Evolutionary conservation across 2,888 invertebrate species (phyloP).

Genomic region (Orchestes rusci): DNA sequence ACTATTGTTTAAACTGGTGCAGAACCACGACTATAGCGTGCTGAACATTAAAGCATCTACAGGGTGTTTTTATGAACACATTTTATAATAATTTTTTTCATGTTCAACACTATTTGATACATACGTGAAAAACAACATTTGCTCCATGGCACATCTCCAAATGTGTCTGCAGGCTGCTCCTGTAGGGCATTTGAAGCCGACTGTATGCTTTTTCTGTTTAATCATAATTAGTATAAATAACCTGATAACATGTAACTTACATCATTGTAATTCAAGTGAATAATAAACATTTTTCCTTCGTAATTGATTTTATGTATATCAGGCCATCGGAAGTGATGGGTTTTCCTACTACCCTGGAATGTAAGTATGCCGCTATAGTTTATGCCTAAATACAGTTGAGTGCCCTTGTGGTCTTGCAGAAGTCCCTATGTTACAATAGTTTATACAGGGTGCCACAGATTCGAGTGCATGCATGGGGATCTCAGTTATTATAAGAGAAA

Average conservation of each 20-base stretch:
- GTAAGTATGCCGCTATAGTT: constrained; percentile 93
- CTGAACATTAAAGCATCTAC: neutral
- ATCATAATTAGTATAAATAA: constrained; percentile 21
- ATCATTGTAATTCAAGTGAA: constrained; percentile 87
- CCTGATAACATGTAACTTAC: no score
- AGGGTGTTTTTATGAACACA: no score
- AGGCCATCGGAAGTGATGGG: constrained; percentile 93
- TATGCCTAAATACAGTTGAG: constrained; percentile 87
- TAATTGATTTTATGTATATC: constrained; percentile 95
- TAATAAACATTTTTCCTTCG: constrained; percentile 96
- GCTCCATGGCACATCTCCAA: constrained; percentile 96
- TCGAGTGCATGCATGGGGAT: no score
- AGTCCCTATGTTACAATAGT: constrained; percentile 29
- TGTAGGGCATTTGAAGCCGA: constrained; percentile 92
- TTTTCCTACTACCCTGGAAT: constrained; percentile 87
- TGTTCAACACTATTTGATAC: no score
- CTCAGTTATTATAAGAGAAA: no score
- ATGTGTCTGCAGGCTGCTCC: constrained; percentile 90
- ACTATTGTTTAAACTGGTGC: constrained; percentile 21
- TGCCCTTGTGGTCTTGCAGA: constrained; percentile 82
- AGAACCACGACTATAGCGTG: constrained; percentile 8
- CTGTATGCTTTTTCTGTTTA: constrained; percentile 78
- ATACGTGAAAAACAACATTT: constrained; percentile 97
- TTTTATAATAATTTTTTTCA: no score
- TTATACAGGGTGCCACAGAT: no score